phyloP scores from a whole-genome alignment of 2,888 invertebrate species.

The Cryptocephalus primarius region DNA sequence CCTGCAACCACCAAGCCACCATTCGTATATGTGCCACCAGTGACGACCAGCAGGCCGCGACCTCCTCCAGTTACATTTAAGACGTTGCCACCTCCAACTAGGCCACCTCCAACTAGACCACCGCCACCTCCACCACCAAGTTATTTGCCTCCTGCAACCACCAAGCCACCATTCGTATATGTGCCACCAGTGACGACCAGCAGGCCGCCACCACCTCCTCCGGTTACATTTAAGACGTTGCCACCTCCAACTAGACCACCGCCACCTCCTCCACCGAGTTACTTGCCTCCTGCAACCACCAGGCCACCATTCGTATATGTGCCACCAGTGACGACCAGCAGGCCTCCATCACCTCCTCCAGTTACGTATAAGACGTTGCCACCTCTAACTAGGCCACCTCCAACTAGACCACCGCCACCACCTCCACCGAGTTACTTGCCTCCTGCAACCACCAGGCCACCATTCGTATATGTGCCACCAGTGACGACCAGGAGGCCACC shows the following conservation, averaged over 20 bases:
- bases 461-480: background rate
- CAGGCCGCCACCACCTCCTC: background rate
- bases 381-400: no score
- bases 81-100: no score
- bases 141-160: background rate
- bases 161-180: background rate
- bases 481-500: background rate
- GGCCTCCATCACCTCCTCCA: background rate
- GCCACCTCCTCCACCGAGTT: no score
- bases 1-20: background rate
- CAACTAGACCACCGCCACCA: no score
- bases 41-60: background rate
- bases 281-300: background rate
- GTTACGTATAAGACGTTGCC: no score
- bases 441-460: no score
- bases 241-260: background rate
- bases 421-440: no score
- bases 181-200: no score
- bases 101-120: no score
- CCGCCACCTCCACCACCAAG: background rate
- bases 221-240: background rate
- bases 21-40: background rate
- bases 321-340: background rate
- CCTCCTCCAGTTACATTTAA: no score
- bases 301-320: background rate